Conservation (phyloP, 2,113 vertebrate genomes). For the Eupsittula cactorum region DNA sequence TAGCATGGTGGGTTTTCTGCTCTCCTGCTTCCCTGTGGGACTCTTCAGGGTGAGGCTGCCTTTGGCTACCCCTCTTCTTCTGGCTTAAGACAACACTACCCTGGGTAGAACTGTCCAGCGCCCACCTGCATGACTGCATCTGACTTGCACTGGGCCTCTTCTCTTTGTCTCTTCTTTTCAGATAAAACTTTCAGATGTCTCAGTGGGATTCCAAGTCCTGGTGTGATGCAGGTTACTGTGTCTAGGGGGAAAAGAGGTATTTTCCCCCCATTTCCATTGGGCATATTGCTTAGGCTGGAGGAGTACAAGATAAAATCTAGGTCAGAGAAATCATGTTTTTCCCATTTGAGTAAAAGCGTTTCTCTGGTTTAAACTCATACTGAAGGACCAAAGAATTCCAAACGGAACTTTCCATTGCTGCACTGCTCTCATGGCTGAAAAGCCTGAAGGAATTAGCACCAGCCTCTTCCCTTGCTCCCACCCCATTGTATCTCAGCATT, state of each 20-base stretch:
- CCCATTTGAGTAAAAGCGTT: slow-evolving; percentile 33
- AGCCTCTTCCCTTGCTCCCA: neutral
- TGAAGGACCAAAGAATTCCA: slow-evolving; percentile 72
- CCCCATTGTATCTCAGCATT: neutral
- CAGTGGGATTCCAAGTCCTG: rapidly evolving
- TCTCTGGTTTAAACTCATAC: slow-evolving; percentile 36
- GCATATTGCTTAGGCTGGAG: neutral
- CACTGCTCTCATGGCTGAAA: neutral
- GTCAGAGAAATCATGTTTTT: neutral
- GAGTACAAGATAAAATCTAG: slow-evolving; percentile 11
- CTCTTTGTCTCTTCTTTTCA: neutral
- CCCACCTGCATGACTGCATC: neutral
- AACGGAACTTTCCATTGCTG: neutral
- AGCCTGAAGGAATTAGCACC: slow-evolving; percentile 31
- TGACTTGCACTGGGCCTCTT: neutral
- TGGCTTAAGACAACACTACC: neutral
- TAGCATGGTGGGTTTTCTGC: slow-evolving; percentile 9
- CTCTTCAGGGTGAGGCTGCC: neutral
- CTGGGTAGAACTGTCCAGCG: neutral
- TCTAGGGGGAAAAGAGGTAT: neutral
- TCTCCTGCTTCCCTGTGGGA: slow-evolving; percentile 9
- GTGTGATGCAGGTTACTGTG: neutral
- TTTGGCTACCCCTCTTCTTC: neutral
- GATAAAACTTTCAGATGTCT: neutral
- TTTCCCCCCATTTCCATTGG: neutral